Base-by-base conservation (phyloP, 2,888 invertebrate species). In the Vesta saturnalis region DNA sequence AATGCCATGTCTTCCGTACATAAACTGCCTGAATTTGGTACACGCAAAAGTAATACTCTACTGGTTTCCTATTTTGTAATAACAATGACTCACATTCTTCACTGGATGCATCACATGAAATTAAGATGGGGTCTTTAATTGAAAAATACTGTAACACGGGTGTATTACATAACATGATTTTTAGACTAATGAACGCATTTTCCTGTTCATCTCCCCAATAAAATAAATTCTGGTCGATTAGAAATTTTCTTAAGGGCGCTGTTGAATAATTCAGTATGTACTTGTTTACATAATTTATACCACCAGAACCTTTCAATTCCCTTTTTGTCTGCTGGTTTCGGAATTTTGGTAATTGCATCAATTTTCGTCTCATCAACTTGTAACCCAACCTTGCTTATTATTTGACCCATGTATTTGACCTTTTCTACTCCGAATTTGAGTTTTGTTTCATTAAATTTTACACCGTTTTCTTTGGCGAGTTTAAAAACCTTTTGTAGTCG, bases 21-120 rank as follows among this genome's bases (percentile, higher is more conserved):
- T 49, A n/a, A 3, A 49, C 3, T 15, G 47, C 1, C 15, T n/a
- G 10, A 49, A 49, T 49, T 49, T 49, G 1, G 47, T 8, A 18
- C 47, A 49, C 3, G 47, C 58, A 15, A 14, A 60, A 10, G 4
- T 1, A 8, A 49, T 60, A 22, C 47, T 14, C 58, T 19, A 18
- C 8, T 0, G 58, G 43, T 14, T 43, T 19, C 1, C 10, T 5
- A 14, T 46, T 21, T 58, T 60, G 59, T 23, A 60, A 22, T 16
- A 60, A 22, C n/a, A 59, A 21, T 43, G 57, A 39, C 1, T 39
- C 57, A n/a, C 19, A 49, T 1, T 15, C 47, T 8, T 49, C 47
- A 18, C 18, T 49, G 5, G 47, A 49, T 49, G 47, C 15, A 18
- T 49, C 47, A 8, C 47, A 49, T 6, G 47, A 49, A 49, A 49